phyloP scores from a whole-genome alignment of 2,888 invertebrate species.

The Lymantria monacha region DNA sequence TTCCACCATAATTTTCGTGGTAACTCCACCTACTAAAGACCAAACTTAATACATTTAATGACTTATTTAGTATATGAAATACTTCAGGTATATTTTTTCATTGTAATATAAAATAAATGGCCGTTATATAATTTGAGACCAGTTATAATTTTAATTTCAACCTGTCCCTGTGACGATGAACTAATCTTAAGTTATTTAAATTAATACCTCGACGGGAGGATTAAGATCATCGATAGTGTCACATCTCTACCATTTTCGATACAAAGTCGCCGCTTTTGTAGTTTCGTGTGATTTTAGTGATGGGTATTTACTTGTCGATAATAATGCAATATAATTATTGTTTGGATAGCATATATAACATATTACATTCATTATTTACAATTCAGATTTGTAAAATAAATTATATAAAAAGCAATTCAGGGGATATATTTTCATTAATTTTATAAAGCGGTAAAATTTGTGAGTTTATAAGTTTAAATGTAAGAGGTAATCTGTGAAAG shows the following conservation, averaged over 20 bases:
- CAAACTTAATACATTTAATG: no score
- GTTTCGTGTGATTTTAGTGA: slow-evolving; percentile 19
- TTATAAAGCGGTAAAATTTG: no score
- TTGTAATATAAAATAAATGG: neutral
- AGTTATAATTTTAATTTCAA: slow-evolving; percentile 1
- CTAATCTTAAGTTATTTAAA: slow-evolving; percentile 31
- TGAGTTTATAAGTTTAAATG: no score
- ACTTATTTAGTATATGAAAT: no score
- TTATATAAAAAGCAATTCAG: no score
- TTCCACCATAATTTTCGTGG: no score
- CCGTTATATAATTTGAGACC: neutral
- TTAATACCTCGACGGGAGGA: slow-evolving; percentile 20
- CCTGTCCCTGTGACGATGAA: slow-evolving; percentile 21
- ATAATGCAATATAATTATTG: neutral
- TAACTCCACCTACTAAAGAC: no score
- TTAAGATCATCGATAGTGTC: slow-evolving; percentile 36
- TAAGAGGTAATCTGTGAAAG: no score
- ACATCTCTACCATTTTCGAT: slow-evolving; percentile 30
- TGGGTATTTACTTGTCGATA: neutral
- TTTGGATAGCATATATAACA: neutral
- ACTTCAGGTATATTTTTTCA: no score
- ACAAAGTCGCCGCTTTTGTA: slow-evolving; percentile 23
- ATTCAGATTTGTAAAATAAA: no score
- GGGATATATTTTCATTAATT: no score
- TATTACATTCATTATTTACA: no score